A percentile compares a stretch with the other conserved stretches of the same genome.
Evolutionary conservation across 2,797 vertebrate species (phyloP).

Genomic region (Atherinosoma microstoma): DNA sequence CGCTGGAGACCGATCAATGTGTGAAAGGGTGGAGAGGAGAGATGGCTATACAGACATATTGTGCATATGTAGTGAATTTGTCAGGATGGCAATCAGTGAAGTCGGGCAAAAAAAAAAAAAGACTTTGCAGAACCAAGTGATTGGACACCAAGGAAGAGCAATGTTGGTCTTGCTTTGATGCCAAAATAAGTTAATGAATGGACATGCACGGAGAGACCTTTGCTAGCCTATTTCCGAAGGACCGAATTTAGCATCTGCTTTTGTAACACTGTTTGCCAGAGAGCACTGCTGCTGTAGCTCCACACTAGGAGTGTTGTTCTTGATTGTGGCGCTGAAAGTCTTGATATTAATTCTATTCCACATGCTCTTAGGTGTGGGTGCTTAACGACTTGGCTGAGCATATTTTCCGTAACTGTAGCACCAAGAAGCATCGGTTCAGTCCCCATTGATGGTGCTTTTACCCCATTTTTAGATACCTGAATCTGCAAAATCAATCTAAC

Average conservation of each 20-base stretch:
- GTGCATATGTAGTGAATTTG: conserved; percentile 18
- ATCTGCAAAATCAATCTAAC: conserved; percentile 31
- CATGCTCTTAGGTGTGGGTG: conserved; percentile 24
- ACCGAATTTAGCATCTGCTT: conserved; percentile 58
- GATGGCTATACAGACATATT: conserved; percentile 21
- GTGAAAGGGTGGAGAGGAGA: conserved; percentile 61
- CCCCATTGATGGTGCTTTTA: conserved; percentile 34
- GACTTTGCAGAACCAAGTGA: conserved; percentile 24
- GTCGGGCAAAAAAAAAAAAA: conserved; percentile 9
- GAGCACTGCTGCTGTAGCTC: conserved; percentile 62
- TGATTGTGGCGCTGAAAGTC: conserved; percentile 33
- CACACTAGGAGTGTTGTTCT: conserved; percentile 32
- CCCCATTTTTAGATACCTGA: conserved; percentile 15
- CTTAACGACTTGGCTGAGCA: conserved; percentile 33
- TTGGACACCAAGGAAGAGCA: conserved; percentile 23
- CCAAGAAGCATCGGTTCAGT: conserved; percentile 29
- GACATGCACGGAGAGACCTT: conserved; percentile 36
- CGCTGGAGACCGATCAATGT: conserved; percentile 94
- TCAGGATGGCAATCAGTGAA: conserved; percentile 10
- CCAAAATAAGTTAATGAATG: conserved; percentile 27
- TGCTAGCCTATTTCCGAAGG: conserved; percentile 41
- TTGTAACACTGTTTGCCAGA: conserved; percentile 60
- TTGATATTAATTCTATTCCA: conserved; percentile 31
- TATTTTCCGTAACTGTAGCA: conserved; percentile 48
- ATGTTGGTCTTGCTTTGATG: conserved; percentile 39